Base-by-base conservation (phyloP, 37 sponge, comb jelly and placozoan species). In the Agelas oroides region DNA sequence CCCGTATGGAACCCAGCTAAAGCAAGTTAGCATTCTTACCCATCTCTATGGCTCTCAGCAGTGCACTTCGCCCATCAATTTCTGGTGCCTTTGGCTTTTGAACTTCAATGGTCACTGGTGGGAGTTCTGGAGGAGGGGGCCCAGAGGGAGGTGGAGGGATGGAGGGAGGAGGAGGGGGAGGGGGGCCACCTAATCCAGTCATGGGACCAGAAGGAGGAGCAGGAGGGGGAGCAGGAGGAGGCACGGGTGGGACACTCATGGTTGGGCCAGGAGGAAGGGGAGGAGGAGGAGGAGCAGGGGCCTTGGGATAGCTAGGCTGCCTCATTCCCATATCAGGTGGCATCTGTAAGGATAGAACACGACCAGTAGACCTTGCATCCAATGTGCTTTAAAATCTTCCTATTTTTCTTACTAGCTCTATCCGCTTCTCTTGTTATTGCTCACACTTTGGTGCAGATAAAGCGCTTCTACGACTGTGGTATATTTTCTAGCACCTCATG, bases 121-220 rank as follows among this genome's bases (percentile, higher is more conserved):
- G 37, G 20, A 74, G 34, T n/a, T 70, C 56, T 6, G 52, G 33
- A 61, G 78, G 54, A 17, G 83, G 78, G 23, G 71, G 39, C 14
- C 87, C 70, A 28, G 88, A 76, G 33, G 88, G 92, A 41, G 83
- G 78, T 30, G 85, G 78, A 55, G n/a, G 59, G 35, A 37, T 20
- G 13, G 87, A 77, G 23, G 78, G 67, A 27, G 83, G 92, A 37
- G 92, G 87, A 61, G 86, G 73, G 15, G 86, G 77, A 30, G 81
- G 34, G 0, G 28, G 12, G 41, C 16, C 66, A 57, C 41, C 17
- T 17, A 13, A 33, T 6, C 52, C 38, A 2, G 54, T 23, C 12
- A 66, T 25, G 35, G 82, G 31, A 38, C n/a, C 28, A n/a, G 39
- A 16, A 30, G 63, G 67, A 18, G 55, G 33, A 21, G 61, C 63